phyloP scores from a whole-genome alignment of 2,113 vertebrate genomes.

The Macquaria ambigua region DNA sequence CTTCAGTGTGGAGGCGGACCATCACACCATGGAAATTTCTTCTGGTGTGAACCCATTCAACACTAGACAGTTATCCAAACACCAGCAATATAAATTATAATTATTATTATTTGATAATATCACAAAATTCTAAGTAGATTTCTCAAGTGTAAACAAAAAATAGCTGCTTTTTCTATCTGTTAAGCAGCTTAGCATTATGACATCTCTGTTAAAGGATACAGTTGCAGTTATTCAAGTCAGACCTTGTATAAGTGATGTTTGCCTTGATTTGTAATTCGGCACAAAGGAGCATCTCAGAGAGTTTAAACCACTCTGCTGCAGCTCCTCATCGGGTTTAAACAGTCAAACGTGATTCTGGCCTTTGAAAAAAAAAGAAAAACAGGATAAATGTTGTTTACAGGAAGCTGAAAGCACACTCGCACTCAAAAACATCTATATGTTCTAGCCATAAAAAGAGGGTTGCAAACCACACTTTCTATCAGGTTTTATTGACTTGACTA shows the following conservation, averaged over 20 bases:
- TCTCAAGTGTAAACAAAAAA: constrained; percentile 20
- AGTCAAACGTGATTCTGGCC: background rate
- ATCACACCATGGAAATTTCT: background rate
- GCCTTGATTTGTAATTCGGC: background rate
- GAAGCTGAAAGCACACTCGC: background rate
- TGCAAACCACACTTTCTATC: constrained; percentile 1
- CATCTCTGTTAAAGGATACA: constrained; percentile 23
- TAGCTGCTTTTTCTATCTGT: constrained; percentile 26
- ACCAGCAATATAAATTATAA: constrained; percentile 2
- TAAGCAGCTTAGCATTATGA: constrained; percentile 48
- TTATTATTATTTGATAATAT: background rate
- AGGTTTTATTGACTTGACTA: background rate
- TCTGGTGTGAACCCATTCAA: background rate
- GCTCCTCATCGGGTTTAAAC: background rate
- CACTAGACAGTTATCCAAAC: background rate
- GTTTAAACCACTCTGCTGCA: background rate
- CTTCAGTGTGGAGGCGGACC: constrained; percentile 30
- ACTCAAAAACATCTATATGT: background rate
- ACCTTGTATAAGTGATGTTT: background rate
- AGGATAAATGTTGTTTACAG: background rate
- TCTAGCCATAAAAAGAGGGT: background rate
- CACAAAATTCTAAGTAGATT: constrained; percentile 10
- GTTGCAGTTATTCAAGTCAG: constrained; percentile 12
- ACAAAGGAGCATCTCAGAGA: background rate
- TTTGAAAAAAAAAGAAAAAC: background rate